These are phyloP conservation scores for Cryptotis parvus DNA, from an alignment of 2,113 vertebrate species.

Conservation along the genomic window DNA sequence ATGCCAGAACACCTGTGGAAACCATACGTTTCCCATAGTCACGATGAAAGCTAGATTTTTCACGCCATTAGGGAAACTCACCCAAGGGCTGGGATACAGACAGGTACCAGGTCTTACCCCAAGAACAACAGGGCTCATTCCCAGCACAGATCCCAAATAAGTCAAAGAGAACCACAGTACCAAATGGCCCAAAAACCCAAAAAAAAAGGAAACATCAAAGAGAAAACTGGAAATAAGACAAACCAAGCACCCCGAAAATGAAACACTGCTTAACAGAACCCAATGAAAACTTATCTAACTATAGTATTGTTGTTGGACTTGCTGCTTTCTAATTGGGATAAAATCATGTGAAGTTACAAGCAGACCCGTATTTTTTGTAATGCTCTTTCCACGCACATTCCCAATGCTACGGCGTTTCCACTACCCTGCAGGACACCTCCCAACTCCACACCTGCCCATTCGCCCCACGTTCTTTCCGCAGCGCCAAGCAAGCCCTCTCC, in stretches of 20 bases:
- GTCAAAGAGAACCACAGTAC: no score
- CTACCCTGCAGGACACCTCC: neutral
- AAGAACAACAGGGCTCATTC: no score
- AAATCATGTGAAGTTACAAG: constrained; percentile 25
- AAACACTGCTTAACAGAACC: no score
- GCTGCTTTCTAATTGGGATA: neutral
- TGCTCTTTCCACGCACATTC: constrained; percentile 6
- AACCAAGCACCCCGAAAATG: neutral
- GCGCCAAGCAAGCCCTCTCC: neutral
- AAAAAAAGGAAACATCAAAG: neutral
- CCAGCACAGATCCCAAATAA: no score
- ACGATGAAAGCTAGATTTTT: constrained; percentile 13
- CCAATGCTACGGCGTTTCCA: constrained; percentile 2
- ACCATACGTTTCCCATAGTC: constrained; percentile 12
- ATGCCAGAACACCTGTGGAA: neutral
- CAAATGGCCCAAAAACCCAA: no score
- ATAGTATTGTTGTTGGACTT: neutral
- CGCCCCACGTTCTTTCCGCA: constrained; percentile 2
- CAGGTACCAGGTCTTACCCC: no score
- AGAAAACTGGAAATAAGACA: neutral
- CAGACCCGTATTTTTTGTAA: constrained; percentile 17
- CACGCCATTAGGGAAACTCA: constrained; percentile 33
- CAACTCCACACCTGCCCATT: neutral
- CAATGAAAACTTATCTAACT: constrained; percentile 24
- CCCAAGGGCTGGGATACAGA: neutral